phyloP scores from a whole-genome alignment of 2,113 vertebrate genomes.

The Pangasianodon gigas region DNA sequence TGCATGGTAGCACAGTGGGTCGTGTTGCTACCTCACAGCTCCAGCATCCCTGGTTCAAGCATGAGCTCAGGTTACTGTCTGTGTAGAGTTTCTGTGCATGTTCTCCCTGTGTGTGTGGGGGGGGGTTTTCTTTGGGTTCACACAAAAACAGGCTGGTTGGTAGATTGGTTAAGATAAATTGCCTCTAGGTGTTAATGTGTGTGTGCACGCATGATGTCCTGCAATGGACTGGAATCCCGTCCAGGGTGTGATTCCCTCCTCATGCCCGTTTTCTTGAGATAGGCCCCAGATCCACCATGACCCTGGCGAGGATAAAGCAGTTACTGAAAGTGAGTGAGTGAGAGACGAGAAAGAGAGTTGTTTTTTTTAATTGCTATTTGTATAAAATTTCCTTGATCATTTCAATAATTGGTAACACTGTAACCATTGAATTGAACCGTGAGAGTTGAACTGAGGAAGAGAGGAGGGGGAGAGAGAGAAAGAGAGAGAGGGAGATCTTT shows the following conservation, averaged over 20 bases:
- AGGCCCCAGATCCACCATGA: neutral
- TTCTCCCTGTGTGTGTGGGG: neutral
- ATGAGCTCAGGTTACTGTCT: neutral
- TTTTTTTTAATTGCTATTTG: neutral
- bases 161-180: neutral
- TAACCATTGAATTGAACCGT: neutral
- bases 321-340: neutral
- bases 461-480: constrained; percentile 34
- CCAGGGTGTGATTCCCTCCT: neutral
- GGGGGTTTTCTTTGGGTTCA: neutral
- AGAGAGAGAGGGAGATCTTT: constrained; percentile 52
- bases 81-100: too few relatives aligned
- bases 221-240: neutral
- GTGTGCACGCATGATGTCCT: neutral
- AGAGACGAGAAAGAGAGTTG: neutral
- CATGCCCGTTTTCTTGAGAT: neutral
- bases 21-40: neutral
- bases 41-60: neutral
- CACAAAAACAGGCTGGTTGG: neutral
- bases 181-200: neutral
- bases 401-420: neutral
- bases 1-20: neutral
- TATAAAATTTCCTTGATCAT: neutral
- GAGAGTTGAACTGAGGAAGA: constrained; percentile 22
- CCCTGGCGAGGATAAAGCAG: neutral